A percentile compares a stretch with the other conserved stretches of the same genome.
Conservation (phyloP, 2,113 vertebrate species). For the Oenanthe oenanthe region DNA sequence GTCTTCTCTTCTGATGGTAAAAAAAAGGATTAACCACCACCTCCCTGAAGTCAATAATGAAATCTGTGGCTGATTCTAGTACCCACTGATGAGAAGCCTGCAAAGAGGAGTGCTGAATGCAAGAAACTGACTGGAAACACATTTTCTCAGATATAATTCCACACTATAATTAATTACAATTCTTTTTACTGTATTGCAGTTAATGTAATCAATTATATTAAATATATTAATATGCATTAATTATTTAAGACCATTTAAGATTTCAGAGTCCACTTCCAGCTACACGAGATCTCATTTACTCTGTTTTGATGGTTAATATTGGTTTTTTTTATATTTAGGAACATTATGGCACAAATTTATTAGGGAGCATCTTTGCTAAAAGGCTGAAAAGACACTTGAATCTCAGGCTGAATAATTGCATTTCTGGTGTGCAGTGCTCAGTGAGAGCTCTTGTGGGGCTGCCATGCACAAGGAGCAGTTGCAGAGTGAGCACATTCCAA, state of each 20-base stretch:
- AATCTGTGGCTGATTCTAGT: background rate
- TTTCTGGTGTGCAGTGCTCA: background rate
- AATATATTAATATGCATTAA: background rate
- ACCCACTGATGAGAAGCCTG: background rate
- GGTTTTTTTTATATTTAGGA: background rate
- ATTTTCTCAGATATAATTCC: background rate
- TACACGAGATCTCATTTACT: background rate
- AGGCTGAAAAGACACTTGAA: background rate
- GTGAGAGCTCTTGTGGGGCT: rapidly evolving
- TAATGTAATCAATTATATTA: background rate
- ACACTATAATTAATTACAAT: background rate
- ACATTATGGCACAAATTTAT: background rate
- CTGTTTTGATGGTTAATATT: background rate
- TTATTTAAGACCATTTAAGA: background rate
- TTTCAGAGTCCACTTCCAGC: background rate
- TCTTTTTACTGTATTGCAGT: background rate
- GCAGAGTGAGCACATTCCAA: background rate
- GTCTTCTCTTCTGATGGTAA: background rate
- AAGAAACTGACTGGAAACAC: background rate
- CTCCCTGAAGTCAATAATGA: background rate
- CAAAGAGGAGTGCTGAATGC: background rate
- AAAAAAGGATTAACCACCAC: background rate
- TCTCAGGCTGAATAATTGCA: background rate
- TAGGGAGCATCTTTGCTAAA: background rate
- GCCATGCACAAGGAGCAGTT: rapidly evolving